Evolutionary conservation across 2,888 invertebrate genomes (phyloP).

Genomic region (Chironomus riparius): DNA sequence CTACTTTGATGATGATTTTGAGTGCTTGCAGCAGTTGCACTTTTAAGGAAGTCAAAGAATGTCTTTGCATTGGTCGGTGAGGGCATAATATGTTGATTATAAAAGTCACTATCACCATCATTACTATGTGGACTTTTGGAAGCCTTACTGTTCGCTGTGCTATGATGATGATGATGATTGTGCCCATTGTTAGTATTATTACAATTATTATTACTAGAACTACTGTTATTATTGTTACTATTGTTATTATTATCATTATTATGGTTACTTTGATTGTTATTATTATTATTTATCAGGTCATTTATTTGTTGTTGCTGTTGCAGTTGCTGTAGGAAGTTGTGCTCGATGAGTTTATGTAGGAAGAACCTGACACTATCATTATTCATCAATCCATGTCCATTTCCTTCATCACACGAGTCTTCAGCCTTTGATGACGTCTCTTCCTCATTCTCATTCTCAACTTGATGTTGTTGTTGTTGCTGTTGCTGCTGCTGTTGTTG

Average conservation of each 20-base stretch:
- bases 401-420: slow-evolving; percentile 16
- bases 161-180: slow-evolving; percentile 13
- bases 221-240: background rate
- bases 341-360: slow-evolving; percentile 16
- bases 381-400: background rate
- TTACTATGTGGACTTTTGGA: background rate
- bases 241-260: slow-evolving; percentile 1
- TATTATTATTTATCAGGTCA: slow-evolving; percentile 17
- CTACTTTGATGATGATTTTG: background rate
- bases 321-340: slow-evolving; percentile 27
- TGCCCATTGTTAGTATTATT: background rate
- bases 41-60: slow-evolving; percentile 17
- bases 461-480: background rate
- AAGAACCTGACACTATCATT: background rate
- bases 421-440: slow-evolving; percentile 31
- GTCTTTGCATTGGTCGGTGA: slow-evolving; percentile 43
- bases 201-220: background rate
- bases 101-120: slow-evolving; percentile 10
- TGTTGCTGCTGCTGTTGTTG: background rate
- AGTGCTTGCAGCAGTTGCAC: background rate
- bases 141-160: background rate
- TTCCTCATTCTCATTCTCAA: slow-evolving; percentile 34
- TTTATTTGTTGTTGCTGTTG: slow-evolving; percentile 24
- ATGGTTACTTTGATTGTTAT: background rate
- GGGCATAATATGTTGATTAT: slow-evolving; percentile 1